Percentiles rank a stretch among this genome's conserved stretches.
phyloP scores from a whole-genome alignment of 2,888 invertebrate genomes.

The Melangyna quadrimaculata region DNA sequence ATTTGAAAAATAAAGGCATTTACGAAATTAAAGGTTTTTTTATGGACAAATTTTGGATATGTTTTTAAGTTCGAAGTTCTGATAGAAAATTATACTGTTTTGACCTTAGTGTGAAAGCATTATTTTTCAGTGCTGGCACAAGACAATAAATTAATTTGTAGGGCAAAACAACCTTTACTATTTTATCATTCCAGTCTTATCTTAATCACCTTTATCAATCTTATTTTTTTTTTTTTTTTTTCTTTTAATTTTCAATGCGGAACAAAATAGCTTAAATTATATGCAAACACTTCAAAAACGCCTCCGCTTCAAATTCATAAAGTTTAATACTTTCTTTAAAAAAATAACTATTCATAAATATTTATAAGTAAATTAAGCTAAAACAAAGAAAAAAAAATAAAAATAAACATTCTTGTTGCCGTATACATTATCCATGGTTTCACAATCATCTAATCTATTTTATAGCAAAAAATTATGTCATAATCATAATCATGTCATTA shows the following conservation, averaged over 20 bases:
- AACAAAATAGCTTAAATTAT: neutral
- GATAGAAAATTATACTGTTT: too few relatives aligned
- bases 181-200: neutral
- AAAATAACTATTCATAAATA: neutral
- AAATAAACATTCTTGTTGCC: neutral
- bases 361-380: neutral
- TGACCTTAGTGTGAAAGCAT: too few relatives aligned
- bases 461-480: constrained; percentile 46
- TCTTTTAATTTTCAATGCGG: neutral
- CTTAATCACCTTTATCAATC: neutral
- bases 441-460: constrained; percentile 11
- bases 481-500: constrained; percentile 51
- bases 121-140: too few relatives aligned
- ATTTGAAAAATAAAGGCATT: too few relatives aligned
- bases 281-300: neutral
- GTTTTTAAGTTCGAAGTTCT: too few relatives aligned
- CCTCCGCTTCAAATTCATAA: neutral
- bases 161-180: too few relatives aligned
- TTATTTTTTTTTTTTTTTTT: too few relatives aligned
- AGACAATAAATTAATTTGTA: neutral
- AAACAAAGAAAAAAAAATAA: neutral
- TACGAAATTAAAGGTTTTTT: too few relatives aligned
- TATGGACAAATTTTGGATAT: too few relatives aligned
- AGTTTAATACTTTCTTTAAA: neutral
- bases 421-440: neutral